Base-by-base conservation (phyloP, 2,797 vertebrate species). In the Poeciliopsis paucimaculata region DNA sequence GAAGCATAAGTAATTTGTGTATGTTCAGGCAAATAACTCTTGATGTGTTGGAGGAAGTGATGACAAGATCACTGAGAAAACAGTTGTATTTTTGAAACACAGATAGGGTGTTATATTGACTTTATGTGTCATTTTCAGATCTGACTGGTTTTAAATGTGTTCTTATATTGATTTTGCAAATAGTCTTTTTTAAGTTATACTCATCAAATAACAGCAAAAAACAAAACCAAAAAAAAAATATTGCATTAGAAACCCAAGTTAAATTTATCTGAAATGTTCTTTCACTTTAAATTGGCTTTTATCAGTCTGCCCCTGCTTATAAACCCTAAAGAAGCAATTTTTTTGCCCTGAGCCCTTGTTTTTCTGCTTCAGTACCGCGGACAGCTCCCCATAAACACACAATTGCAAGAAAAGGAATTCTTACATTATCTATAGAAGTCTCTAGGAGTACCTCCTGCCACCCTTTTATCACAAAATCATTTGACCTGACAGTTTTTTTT, bases 291-390 rank as follows among this genome's bases (percentile, higher is more conserved):
- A 87, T 80, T 75, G 76, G 79, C 76, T 81, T 88, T 81, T 85
- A 72, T 80, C 76, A 79, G 39, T 81, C 57, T 71, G 47, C 47
- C 46, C 64, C 60, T 78, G 73, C 72, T 76, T 76, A 77, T 75
- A 78, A 87, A 55, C 31, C 31, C 45, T 57, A 31, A 78, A 71
- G 77, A 78, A 73, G 72, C 2, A 43, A 13, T 36, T 55, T 79
- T 80, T 41, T 73, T 77, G n/a, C 66, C 78, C 28, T 46, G 64
- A 81, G 64, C 47, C 49, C 46, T 78, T 68, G 55, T 82, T 57
- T 45, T 72, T 72, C 62, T 41, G 62, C 62, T 93, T 93, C 89
- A 94, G 93, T 79, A 94, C 93, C 90, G 92, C 39, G 90, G 93
- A 94, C 39, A 94, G 93, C 49, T 81, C 87, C 80, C 4, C 31